A percentile compares a stretch with the other conserved stretches of the same genome.
phyloP scores from a whole-genome alignment of 2,888 invertebrate species.

The Unio delphinus region DNA sequence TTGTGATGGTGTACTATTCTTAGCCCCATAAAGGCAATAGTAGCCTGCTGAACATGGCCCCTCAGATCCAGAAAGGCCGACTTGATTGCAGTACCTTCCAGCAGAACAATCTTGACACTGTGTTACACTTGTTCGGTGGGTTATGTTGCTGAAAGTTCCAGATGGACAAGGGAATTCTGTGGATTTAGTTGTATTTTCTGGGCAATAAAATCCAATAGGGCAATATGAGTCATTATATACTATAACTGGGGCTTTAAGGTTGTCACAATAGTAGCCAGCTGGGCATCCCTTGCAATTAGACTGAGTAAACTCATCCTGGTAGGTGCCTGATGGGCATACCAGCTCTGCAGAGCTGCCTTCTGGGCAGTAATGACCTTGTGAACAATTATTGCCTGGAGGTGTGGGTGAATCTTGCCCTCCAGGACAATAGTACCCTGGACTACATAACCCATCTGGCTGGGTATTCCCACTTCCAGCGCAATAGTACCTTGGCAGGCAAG shows the following conservation, averaged over 20 bases:
- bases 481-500: slow-evolving; percentile 55
- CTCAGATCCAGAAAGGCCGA: slow-evolving; percentile 47
- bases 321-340: slow-evolving; percentile 57
- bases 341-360: slow-evolving; percentile 50
- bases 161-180: slow-evolving; percentile 61
- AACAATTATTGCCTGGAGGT: slow-evolving; percentile 61
- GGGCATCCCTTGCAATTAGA: slow-evolving; percentile 63
- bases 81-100: slow-evolving; percentile 58
- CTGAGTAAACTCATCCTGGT: slow-evolving; percentile 62
- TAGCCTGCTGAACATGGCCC: slow-evolving; percentile 59
- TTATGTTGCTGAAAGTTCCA: slow-evolving; percentile 63
- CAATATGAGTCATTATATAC: slow-evolving; percentile 59
- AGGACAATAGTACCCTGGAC: slow-evolving; percentile 65
- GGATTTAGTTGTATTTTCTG: slow-evolving; percentile 55
- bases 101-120: slow-evolving; percentile 63
- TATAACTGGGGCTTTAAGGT: slow-evolving; percentile 58
- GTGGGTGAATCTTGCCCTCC: slow-evolving; percentile 55
- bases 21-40: slow-evolving; percentile 56
- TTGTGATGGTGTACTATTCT: slow-evolving; percentile 55
- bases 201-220: slow-evolving; percentile 64
- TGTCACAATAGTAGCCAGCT: slow-evolving; percentile 66
- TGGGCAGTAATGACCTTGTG: slow-evolving; percentile 64
- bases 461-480: slow-evolving; percentile 58
- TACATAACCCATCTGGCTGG: slow-evolving; percentile 57
- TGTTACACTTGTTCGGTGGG: slow-evolving; percentile 42